phyloP scores from a whole-genome alignment of 2,113 vertebrate genomes.

The Anthoscopus minutus region DNA sequence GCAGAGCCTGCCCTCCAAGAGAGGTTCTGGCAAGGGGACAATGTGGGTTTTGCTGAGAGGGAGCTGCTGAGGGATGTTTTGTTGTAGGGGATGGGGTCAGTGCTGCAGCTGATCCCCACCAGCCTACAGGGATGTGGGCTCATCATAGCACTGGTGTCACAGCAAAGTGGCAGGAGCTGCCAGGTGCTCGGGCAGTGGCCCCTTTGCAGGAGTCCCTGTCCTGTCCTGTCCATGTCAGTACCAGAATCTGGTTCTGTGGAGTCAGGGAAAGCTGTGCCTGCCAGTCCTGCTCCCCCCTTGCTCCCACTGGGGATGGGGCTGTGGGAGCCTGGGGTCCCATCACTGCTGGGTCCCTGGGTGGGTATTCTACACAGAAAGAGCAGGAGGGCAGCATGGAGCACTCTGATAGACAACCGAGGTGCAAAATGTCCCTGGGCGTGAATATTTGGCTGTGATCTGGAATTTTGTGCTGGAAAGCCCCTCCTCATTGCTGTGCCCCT shows the following conservation, averaged over 20 bases:
- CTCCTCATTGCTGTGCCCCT: not conserved
- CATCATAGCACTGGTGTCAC: rapidly evolving
- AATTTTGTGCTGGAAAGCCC: not conserved
- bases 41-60: not conserved
- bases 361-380: not conserved
- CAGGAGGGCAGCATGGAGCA: not conserved
- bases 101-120: not conserved
- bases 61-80: not conserved
- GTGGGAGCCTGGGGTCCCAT: not conserved
- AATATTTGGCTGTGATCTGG: not conserved
- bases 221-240: not conserved
- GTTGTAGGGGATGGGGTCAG: not conserved
- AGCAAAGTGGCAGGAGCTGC: not conserved
- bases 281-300: not conserved
- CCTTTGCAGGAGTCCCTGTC: not conserved
- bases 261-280: not conserved
- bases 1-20: not conserved
- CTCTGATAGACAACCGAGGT: not conserved
- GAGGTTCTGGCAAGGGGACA: rapidly evolving
- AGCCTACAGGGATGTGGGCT: not conserved
- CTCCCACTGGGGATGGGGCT: rapidly evolving
- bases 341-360: not conserved
- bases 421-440: not conserved
- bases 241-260: too few relatives aligned
- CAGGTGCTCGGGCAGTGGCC: not conserved